Base-by-base conservation (phyloP, 1,140 invertebrate genomes). In the Drosophila leontia region DNA sequence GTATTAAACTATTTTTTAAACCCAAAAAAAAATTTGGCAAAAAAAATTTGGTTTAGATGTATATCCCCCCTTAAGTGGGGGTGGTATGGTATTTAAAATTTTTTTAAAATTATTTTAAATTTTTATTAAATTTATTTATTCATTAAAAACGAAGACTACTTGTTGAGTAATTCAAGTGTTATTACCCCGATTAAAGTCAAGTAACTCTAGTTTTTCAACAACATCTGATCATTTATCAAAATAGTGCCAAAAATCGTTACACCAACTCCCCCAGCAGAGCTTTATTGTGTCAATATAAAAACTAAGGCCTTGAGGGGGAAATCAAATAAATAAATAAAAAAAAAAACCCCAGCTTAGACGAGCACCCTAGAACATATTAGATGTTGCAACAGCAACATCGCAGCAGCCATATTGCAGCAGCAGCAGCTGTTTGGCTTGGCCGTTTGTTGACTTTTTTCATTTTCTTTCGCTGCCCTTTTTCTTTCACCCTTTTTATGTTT, bases 361-460 rank as follows among this genome's bases (percentile, higher is more conserved):
- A 7, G 23, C 48, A 19, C 11, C 60, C 5, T 35, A 23, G 34
- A 55, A 39, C 34, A 56, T 56, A 56, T 56, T 56, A 56, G 53
- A 56, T 39, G 35, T 56, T 61, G 37, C 56, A 63, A n/a, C 47
- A 44, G 63, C 23, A 69, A 35, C 37, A 39, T 15, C 37, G 34
- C 34, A 57, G 55, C 12, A 32, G 42, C n/a, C n/a, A 55, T 39
- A 23, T 55, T 55, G 53, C 39, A 35, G 47, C 41, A 61, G 19
- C 34, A 47, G 64, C 62, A 67, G 68, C 57, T 45, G 56, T 41
- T 68, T 41, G 26, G 8, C 26, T 29, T 26, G 26, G 39, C 45
- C 57, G 58, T 53, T 71, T 84, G 72, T 78, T 86, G 78, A 82
- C 82, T 75, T 76, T 78, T 61, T n/a, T 26, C 62, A 45, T 55